phyloP scores from a whole-genome alignment of 2,797 vertebrate genomes.

The Muscicapa striata region DNA sequence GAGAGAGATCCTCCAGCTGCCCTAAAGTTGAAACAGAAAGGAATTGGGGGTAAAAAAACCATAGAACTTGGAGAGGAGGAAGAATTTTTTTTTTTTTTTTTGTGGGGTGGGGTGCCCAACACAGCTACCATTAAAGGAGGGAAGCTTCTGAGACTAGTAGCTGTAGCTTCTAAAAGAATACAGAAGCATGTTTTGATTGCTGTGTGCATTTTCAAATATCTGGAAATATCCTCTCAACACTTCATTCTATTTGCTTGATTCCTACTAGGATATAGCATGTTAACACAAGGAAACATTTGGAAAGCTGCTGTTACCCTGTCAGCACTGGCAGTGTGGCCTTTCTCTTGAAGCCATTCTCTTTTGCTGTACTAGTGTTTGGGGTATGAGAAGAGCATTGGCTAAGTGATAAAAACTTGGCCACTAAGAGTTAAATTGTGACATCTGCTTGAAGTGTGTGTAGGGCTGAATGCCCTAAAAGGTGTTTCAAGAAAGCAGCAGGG shows the following conservation, averaged over 20 bases:
- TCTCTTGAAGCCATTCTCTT: neutral
- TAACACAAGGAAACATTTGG: neutral
- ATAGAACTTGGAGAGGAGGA: neutral
- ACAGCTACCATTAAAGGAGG: neutral
- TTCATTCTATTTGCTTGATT: neutral
- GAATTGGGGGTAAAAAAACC: neutral
- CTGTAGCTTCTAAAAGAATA: neutral
- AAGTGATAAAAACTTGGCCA: neutral
- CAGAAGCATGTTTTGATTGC: neutral
- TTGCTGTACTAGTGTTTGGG: neutral
- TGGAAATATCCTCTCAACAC: neutral
- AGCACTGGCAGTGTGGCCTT: neutral
- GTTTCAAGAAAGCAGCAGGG: neutral
- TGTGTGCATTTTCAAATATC: neutral
- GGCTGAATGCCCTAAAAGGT: neutral
- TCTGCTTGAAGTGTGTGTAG: neutral
- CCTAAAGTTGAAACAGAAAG: neutral
- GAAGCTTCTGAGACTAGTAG: neutral
- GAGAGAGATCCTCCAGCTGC: neutral
- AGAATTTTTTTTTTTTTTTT: rapidly evolving
- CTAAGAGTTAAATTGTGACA: neutral
- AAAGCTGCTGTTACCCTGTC: neutral
- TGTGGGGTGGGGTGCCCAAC: neutral
- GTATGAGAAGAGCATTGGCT: neutral
- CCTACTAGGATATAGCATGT: neutral